Conservation (phyloP, 2,888 invertebrate genomes). For the Epirrhoe tristata region DNA sequence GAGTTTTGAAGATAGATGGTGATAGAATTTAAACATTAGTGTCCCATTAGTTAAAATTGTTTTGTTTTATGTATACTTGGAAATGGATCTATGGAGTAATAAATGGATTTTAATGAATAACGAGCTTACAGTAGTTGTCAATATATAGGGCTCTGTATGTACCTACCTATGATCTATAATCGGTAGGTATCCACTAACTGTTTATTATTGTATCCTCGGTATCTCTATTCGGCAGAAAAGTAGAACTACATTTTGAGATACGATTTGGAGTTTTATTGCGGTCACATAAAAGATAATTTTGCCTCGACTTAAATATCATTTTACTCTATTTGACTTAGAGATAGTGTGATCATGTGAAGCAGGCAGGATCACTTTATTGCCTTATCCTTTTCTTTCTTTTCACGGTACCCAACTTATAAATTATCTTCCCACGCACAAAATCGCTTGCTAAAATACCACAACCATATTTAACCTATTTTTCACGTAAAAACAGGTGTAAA, state of each 20-base stretch:
- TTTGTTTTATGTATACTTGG: constrained; percentile 12
- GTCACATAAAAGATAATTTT: too few relatives aligned
- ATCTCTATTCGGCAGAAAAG: constrained; percentile 2
- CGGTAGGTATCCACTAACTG: too few relatives aligned
- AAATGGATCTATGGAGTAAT: background rate
- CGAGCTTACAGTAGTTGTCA: background rate
- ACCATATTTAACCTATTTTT: constrained; percentile 33
- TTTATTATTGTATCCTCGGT: too few relatives aligned
- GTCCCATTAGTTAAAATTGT: constrained; percentile 23
- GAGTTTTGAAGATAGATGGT: constrained; percentile 8
- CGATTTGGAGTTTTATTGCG: too few relatives aligned
- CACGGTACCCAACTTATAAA: constrained; percentile 14
- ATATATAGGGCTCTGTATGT: too few relatives aligned
- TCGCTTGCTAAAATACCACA: constrained; percentile 27
- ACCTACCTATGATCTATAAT: too few relatives aligned
- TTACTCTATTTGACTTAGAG: too few relatives aligned
- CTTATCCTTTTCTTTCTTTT: too few relatives aligned
- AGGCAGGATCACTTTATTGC: too few relatives aligned
- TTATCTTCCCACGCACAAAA: constrained; percentile 22
- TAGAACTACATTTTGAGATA: too few relatives aligned
- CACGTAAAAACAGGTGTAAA: constrained; percentile 45
- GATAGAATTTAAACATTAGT: constrained; percentile 38
- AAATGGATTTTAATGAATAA: background rate
- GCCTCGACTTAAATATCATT: too few relatives aligned
- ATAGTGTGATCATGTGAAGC: too few relatives aligned